Percentiles rank a stretch among this genome's conserved stretches.
These are phyloP conservation scores for Papilio dardanus DNA, from an alignment of 1,140 invertebrate genomes.

Conservation along the genomic window DNA sequence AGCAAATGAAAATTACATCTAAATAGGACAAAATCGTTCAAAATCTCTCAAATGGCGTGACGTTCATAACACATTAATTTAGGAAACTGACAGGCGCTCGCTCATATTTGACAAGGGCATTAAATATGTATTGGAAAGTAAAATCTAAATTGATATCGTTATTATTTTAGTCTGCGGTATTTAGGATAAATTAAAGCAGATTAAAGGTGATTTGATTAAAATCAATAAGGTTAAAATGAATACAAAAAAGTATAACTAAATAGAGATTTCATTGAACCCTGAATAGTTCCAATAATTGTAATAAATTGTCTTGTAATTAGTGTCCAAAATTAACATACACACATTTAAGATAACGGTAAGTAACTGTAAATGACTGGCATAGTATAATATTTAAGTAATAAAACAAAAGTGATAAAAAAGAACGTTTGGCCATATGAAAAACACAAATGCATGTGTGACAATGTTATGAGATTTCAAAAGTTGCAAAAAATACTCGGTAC, in stretches of 20 bases:
- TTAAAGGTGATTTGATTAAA: no score
- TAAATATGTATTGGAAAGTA: slow-evolving; percentile 2
- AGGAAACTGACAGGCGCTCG: background rate
- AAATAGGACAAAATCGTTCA: background rate
- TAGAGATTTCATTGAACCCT: background rate
- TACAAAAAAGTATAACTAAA: background rate
- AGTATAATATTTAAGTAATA: background rate
- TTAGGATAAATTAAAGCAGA: background rate
- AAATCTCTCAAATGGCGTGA: background rate
- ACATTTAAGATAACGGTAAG: background rate
- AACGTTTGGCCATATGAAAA: background rate
- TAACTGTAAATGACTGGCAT: background rate
- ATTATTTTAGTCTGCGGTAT: background rate
- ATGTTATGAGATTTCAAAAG: no score
- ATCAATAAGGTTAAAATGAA: no score
- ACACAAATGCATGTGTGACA: no score
- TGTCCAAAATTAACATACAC: background rate
- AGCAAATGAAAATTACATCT: background rate
- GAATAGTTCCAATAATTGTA: background rate
- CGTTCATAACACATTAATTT: slow-evolving; percentile 3
- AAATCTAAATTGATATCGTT: background rate
- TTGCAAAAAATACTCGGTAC: no score
- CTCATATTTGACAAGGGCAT: background rate
- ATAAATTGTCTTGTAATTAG: background rate
- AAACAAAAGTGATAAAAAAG: background rate